Percentiles rank a stretch among this genome's conserved stretches.
phyloP scores from a whole-genome alignment of 1,140 invertebrate genomes.

The Nilaparvata lugens region DNA sequence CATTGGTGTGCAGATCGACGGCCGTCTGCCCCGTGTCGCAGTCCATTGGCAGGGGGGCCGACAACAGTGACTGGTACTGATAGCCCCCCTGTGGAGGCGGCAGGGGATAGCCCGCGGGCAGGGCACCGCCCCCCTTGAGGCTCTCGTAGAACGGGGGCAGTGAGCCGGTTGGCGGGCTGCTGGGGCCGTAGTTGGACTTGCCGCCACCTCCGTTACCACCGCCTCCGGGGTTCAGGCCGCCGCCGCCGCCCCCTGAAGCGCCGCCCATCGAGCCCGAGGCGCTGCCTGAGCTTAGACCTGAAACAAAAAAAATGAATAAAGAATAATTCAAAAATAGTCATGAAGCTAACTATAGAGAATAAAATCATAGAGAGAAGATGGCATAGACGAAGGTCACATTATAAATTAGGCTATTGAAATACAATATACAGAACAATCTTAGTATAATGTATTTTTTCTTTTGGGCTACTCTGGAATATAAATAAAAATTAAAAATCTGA shows the following conservation, averaged over 20 bases:
- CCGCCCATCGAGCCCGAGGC: conserved; percentile 42
- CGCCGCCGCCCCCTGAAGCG: conserved; percentile 28
- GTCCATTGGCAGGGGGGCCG: conserved; percentile 53
- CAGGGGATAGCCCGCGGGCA: conserved; percentile 3
- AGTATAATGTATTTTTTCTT: no score
- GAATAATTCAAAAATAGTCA: no score
- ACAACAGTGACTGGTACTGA: conserved; percentile 38
- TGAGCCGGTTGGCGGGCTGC: conserved; percentile 70
- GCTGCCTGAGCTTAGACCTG: conserved; percentile 37
- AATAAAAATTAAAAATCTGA: no score
- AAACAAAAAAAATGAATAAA: no score
- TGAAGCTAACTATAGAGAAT: no score
- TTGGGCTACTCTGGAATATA: no score
- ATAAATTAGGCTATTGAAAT: no score
- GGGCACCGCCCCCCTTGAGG: conserved; percentile 50
- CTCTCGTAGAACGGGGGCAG: conserved; percentile 78
- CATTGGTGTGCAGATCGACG: conserved; percentile 38
- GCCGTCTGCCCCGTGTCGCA: conserved; percentile 64
- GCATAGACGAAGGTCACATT: no score
- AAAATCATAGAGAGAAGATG: no score
- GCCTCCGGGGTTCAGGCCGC: conserved; percentile 47
- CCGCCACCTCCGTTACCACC: conserved; percentile 54
- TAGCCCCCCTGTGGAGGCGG: conserved; percentile 26
- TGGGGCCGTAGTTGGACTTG: conserved; percentile 69
- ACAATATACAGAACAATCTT: no score